Conservation (phyloP, 2,113 vertebrate genomes). For the Paratilapia polleni region DNA sequence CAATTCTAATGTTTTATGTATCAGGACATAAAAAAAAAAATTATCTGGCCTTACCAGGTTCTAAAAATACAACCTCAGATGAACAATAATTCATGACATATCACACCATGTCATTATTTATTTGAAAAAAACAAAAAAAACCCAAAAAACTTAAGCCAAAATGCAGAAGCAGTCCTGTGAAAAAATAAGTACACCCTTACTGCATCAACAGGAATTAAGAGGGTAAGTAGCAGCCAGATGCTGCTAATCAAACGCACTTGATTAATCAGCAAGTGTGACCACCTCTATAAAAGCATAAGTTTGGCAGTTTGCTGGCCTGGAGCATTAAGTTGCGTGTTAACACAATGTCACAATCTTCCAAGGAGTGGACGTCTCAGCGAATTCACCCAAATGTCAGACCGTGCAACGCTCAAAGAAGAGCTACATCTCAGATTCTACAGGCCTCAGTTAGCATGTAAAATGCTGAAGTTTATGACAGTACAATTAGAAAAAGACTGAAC, state of each 20-base stretch:
- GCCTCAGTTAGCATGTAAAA: too few species aligned
- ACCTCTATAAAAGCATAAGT: not conserved
- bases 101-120: not conserved
- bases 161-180: too few species aligned
- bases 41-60: not conserved
- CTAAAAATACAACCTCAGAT: not conserved
- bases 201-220: accelerated
- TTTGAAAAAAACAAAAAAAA: accelerated
- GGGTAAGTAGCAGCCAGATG: not conserved
- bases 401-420: too few species aligned
- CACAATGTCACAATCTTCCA: not conserved
- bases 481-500: too few species aligned
- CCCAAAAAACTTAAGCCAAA: too few species aligned
- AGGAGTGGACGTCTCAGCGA: not conserved
- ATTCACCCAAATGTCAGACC: not conserved
- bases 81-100: not conserved
- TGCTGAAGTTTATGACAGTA: too few species aligned
- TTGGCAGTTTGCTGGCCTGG: not conserved
- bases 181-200: not conserved
- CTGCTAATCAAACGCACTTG: not conserved
- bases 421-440: too few species aligned
- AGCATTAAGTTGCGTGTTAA: not conserved
- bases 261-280: not conserved
- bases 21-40: not conserved
- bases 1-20: not conserved